Evolutionary conservation across 2,888 invertebrate species (phyloP).

Genomic region (Hirtodrosophila duncani): DNA sequence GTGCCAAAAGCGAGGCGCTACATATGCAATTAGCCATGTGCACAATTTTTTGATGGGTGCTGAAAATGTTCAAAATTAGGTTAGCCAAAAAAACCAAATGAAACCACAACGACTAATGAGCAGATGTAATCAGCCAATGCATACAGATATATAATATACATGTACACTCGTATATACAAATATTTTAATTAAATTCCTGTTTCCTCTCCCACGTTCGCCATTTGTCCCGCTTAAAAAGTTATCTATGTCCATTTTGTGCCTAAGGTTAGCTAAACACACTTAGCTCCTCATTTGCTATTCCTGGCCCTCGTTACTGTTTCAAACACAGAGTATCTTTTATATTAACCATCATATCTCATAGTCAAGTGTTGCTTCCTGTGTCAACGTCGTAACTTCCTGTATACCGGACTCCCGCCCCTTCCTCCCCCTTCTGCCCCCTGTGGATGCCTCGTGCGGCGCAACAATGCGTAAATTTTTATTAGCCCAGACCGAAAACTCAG

Average conservation of each 20-base stretch:
- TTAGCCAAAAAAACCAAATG: conserved; percentile 11
- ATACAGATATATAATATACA: no score
- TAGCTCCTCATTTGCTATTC: conserved; percentile 1
- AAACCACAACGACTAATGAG: not conserved
- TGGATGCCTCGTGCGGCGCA: conserved; percentile 26
- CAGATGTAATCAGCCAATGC: no score
- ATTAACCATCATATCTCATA: conserved; percentile 55
- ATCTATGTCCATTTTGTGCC: no score
- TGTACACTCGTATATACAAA: no score
- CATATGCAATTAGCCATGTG: conserved; percentile 68
- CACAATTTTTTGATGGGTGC: conserved; percentile 48
- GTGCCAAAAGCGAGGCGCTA: conserved; percentile 68
- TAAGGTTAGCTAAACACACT: no score
- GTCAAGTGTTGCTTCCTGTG: conserved; percentile 66
- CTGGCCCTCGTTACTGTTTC: no score
- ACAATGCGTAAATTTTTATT: conserved; percentile 62
- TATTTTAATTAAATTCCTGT: no score
- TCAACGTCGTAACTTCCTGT: conserved; percentile 16
- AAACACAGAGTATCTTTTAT: no score
- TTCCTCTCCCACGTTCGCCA: no score
- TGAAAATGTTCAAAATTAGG: conserved; percentile 45
- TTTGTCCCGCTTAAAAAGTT: no score
- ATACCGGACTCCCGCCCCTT: not conserved
- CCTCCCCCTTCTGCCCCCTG: conserved; percentile 9
- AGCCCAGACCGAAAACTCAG: conserved; percentile 30